phyloP scores from a whole-genome alignment of 2,113 vertebrate species.

The Corythornis vintsioides region DNA sequence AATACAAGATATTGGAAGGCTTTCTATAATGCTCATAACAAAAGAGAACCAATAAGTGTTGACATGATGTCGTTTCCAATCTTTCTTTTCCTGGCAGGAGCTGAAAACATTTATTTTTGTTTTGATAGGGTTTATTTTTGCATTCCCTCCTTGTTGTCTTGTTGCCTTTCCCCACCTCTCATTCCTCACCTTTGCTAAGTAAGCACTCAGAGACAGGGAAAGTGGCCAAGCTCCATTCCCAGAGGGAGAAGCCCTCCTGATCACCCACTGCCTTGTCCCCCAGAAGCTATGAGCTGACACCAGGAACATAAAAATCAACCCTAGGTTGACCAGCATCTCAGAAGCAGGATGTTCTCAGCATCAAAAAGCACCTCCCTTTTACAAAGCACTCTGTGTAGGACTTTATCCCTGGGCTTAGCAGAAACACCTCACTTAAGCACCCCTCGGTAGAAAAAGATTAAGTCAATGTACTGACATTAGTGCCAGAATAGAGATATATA shows the following conservation, averaged over 20 bases:
- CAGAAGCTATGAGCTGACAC: not conserved
- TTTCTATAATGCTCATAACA: conserved; percentile 13
- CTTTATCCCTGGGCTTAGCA: not conserved
- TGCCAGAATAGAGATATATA: not conserved
- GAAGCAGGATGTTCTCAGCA: not conserved
- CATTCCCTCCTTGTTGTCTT: not conserved
- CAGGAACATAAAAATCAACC: not conserved
- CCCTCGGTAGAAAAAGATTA: not conserved
- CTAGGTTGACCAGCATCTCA: not conserved
- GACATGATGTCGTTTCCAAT: conserved; percentile 60
- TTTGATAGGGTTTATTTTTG: not conserved
- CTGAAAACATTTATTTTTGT: conserved; percentile 30
- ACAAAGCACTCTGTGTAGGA: not conserved
- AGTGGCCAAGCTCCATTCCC: not conserved
- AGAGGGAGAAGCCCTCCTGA: rapidly evolving
- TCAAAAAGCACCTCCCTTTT: rapidly evolving
- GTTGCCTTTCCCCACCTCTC: not conserved
- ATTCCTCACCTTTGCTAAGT: not conserved
- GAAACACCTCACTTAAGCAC: not conserved
- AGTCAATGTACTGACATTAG: not conserved
- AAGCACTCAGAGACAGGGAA: not conserved
- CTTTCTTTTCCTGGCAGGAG: conserved; percentile 1
- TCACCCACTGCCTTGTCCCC: not conserved
- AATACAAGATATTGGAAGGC: not conserved
- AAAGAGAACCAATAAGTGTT: conserved; percentile 39